A percentile compares a stretch with the other conserved stretches of the same genome.
Conservation (phyloP, 2,888 invertebrate species). For the Ctena decussata region DNA sequence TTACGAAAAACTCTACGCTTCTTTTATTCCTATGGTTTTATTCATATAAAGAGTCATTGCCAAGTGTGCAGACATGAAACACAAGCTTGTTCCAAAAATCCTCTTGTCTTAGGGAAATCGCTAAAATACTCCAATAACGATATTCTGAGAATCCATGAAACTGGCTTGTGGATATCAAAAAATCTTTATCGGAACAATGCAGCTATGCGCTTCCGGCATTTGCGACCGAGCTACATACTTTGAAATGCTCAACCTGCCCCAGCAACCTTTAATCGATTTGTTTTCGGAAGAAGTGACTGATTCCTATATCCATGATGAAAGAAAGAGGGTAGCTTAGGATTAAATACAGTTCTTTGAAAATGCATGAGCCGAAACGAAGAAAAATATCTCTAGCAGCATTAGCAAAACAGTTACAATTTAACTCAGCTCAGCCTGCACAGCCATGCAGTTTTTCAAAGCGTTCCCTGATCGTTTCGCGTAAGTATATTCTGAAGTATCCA, state of each 20-base stretch:
- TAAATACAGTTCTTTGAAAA: not conserved
- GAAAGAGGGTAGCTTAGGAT: not conserved
- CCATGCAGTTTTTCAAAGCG: too few relatives aligned
- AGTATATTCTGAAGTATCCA: too few relatives aligned
- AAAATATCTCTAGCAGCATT: too few relatives aligned
- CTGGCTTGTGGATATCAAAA: not conserved
- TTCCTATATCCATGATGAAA: not conserved
- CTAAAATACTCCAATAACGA: conserved; percentile 5
- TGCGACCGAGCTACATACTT: not conserved
- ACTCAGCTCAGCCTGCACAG: too few relatives aligned
- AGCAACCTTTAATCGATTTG: not conserved
- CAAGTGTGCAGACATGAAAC: not conserved
- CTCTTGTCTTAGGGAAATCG: not conserved
- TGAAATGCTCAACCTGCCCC: not conserved
- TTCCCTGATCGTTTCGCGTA: too few relatives aligned
- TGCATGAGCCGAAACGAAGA: too few relatives aligned
- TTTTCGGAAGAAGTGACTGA: not conserved
- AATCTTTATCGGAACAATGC: not conserved
- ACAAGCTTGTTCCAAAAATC: not conserved
- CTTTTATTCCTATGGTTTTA: not conserved
- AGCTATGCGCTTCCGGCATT: not conserved
- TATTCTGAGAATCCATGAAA: not conserved
- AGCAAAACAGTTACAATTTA: too few relatives aligned
- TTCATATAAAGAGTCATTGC: not conserved
- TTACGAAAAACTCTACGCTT: too few relatives aligned